These are phyloP conservation scores for Oncorhynchus keta DNA, from an alignment of 2,113 vertebrate genomes.

Conservation along the genomic window DNA sequence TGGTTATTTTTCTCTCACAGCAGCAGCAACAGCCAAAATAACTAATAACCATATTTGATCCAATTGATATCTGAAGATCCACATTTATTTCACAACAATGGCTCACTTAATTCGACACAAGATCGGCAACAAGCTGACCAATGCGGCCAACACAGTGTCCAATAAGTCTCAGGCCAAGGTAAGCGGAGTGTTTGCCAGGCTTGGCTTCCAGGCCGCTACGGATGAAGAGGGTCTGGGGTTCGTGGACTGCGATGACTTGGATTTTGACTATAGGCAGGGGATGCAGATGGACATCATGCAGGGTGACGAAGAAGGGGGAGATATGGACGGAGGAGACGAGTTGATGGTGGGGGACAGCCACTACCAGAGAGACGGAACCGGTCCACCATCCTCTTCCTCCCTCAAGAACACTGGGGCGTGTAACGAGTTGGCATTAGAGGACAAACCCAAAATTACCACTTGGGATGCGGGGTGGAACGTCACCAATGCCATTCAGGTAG, in stretches of 20 bases:
- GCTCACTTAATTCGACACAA: constrained; percentile 93
- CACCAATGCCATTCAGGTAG: constrained; percentile 97
- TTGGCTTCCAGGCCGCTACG: constrained; percentile 95
- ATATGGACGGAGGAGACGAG: constrained; percentile 65
- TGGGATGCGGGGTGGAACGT: constrained; percentile 99
- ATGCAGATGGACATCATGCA: constrained; percentile 92
- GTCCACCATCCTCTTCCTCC: constrained; percentile 73
- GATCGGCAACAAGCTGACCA: constrained; percentile 84
- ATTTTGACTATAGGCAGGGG: constrained; percentile 91
- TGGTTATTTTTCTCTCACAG: constrained; percentile 47
- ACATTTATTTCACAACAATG: constrained; percentile 68
- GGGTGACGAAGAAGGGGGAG: constrained; percentile 73
- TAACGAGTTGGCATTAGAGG: constrained; percentile 78
- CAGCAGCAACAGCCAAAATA: constrained; percentile 10
- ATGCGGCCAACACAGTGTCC: constrained; percentile 88
- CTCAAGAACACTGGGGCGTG: constrained; percentile 75
- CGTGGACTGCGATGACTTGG: constrained; percentile 90
- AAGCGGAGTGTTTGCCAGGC: constrained; percentile 91
- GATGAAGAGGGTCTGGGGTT: constrained; percentile 92
- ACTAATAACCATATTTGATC: constrained; percentile 10
- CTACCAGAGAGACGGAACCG: constrained; percentile 88
- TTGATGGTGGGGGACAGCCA: constrained; percentile 86
- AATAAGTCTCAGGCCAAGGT: constrained; percentile 95
- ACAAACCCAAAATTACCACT: constrained; percentile 89
- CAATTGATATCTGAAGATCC: constrained; percentile 21